Percentiles rank a stretch among this genome's conserved stretches.
Conservation (phyloP, 2,888 invertebrate species). For the Cantharis flavilabris region DNA sequence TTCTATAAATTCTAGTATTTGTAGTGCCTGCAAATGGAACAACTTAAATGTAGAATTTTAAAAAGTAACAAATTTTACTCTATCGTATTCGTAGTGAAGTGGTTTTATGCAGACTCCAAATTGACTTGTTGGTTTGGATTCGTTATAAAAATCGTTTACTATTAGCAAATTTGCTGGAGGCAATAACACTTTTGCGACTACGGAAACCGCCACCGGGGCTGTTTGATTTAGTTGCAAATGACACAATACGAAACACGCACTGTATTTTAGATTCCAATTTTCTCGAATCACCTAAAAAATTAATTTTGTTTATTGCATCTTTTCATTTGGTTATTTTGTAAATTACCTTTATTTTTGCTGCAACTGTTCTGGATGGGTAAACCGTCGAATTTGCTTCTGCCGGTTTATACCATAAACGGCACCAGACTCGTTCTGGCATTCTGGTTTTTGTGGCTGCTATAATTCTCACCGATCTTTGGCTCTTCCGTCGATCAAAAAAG, state of each 20-base stretch:
- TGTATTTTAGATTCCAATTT: constrained; percentile 92
- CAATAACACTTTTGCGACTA: constrained; percentile 65
- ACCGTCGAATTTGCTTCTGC: constrained; percentile 44
- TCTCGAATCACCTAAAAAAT: constrained; percentile 76
- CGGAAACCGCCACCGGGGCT: constrained; percentile 71
- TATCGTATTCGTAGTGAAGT: constrained; percentile 85
- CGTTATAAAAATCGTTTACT: constrained; percentile 64
- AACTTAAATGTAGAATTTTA: constrained; percentile 69
- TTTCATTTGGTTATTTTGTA: background rate
- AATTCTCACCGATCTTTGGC: constrained; percentile 71
- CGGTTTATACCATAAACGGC: constrained; percentile 73
- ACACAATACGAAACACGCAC: constrained; percentile 87
- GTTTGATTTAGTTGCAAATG: constrained; percentile 67
- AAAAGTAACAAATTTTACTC: constrained; percentile 55
- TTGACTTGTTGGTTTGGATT: constrained; percentile 59
- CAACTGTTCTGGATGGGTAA: constrained; percentile 64
- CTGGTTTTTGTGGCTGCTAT: constrained; percentile 89
- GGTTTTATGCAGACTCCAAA: constrained; percentile 87
- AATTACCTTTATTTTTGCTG: constrained; percentile 74
- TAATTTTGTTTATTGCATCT: background rate
- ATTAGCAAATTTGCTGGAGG: constrained; percentile 68
- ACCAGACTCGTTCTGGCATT: constrained; percentile 80
- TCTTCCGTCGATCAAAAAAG: constrained; percentile 78
- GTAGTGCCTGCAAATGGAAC: constrained; percentile 63
- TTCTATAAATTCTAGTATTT: constrained; percentile 88